Evolutionary conservation across 35 echinoderm and acorn worm genomes (phyloP).

Genomic region (Heliocidaris erythrogramma): DNA sequence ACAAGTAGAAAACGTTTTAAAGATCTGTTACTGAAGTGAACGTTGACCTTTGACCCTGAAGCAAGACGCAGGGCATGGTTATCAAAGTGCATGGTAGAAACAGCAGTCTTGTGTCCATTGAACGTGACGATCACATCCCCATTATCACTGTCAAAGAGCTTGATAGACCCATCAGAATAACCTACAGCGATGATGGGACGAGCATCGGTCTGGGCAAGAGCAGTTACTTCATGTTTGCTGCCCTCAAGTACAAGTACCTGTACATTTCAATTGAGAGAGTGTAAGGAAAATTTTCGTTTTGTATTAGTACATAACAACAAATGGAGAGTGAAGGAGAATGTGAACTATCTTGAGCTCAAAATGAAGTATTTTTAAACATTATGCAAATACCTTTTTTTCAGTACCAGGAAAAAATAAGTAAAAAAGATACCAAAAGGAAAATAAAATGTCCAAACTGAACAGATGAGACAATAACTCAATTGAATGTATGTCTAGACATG

Average conservation of each 20-base stretch:
- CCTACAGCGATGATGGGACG: conserved; percentile 76
- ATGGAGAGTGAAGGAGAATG: too few relatives aligned
- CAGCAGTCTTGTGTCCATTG: conserved; percentile 94
- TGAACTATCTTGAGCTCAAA: too few relatives aligned
- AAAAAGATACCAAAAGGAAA: too few relatives aligned
- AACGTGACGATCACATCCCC: conserved; percentile 83
- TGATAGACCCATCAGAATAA: conserved; percentile 83
- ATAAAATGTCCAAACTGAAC: too few relatives aligned
- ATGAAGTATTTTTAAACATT: too few relatives aligned
- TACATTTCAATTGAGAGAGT: neutral
- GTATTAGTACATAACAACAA: too few relatives aligned
- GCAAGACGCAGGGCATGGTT: conserved; percentile 58
- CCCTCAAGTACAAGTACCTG: conserved; percentile 84
- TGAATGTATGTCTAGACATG: too few relatives aligned
- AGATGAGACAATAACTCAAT: too few relatives aligned
- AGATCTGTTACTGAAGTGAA: neutral
- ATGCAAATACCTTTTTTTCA: too few relatives aligned
- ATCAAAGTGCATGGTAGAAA: conserved; percentile 83
- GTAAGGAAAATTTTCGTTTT: neutral
- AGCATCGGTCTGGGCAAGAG: conserved; percentile 58
- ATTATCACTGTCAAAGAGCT: conserved; percentile 67
- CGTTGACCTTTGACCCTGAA: conserved; percentile 84
- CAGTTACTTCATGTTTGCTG: conserved; percentile 81
- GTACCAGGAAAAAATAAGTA: too few relatives aligned
- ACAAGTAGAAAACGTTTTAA: neutral